These are phyloP conservation scores for Pandemis cinnamomeana DNA, from an alignment of 2,888 invertebrate species.

Conservation along the genomic window DNA sequence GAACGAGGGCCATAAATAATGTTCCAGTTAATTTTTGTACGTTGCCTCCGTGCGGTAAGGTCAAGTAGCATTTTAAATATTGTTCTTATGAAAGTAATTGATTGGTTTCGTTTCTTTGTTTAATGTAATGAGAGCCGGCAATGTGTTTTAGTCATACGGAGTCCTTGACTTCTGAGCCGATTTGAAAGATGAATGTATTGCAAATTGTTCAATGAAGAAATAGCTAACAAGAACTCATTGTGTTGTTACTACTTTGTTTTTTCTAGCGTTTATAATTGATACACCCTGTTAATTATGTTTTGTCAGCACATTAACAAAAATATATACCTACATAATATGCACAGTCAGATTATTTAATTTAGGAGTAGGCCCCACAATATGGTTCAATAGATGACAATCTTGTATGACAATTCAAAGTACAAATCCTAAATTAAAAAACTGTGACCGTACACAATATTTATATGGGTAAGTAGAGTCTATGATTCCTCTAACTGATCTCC, in stretches of 20 bases:
- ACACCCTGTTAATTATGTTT: not conserved
- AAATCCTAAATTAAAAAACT: too few relatives aligned
- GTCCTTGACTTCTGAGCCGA: constrained; percentile 53
- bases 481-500: too few relatives aligned
- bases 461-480: too few relatives aligned
- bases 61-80: constrained; percentile 70
- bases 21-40: constrained; percentile 70
- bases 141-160: constrained; percentile 52
- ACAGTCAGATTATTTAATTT: not conserved
- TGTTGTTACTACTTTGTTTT: not conserved
- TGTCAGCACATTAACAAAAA: not conserved
- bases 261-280: not conserved
- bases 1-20: constrained; percentile 67
- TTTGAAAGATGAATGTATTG: constrained; percentile 36
- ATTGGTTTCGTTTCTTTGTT: constrained; percentile 69
- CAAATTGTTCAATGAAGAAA: constrained; percentile 15
- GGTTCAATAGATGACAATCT: too few relatives aligned
- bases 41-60: constrained; percentile 65
- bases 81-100: constrained; percentile 66
- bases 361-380: too few relatives aligned
- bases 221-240: constrained; percentile 12
- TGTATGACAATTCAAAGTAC: too few relatives aligned
- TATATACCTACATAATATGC: not conserved
- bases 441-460: too few relatives aligned
- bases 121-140: constrained; percentile 56